Base-by-base conservation (phyloP, 1,140 invertebrate species). In the Philotrypesis tridentata region DNA sequence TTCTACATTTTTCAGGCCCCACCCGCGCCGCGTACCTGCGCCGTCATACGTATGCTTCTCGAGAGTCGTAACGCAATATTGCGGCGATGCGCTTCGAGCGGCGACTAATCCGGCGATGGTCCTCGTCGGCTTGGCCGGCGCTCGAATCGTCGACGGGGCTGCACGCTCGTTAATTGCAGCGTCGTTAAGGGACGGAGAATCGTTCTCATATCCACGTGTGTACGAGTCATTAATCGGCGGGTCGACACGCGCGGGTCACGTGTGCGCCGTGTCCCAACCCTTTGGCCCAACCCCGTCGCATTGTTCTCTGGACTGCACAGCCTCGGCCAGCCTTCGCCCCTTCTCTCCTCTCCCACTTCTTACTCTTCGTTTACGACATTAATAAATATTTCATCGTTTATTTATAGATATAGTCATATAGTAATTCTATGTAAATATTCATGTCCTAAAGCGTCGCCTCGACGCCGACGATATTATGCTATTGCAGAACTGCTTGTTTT, bases 361-460 rank as follows among this genome's bases (percentile, higher is more conserved):
- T 31, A 14, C 6, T 73, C 37, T 70, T 81, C 43, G 12, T 40
- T 61, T 63, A 61, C 65, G 61, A 81, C 80, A 77, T 71, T 77
- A 77, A 82, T 82, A 82, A 77, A 82, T 82, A 82, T 71, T 82
- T 61, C 73, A 76, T 78, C 60, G 67, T 81, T 78, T 78, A 82
- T 73, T 77, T 21, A n/a, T n/a, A 73, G 60, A 71, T 75, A 83
- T 80, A 67, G 23, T 80, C 68, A 27, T 81, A 75, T 83, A 74
- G 67, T 84, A 74, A 79, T 75, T 78, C 70, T 82, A 79, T 82
- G 70, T 82, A 74, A 84, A 84, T 83, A 80, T 83, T 77, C 67
- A 77, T 77, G 80, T 71, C 33, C 80, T 82, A 82, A 77, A 63
- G 55, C 74, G 74, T 82, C 74, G 25, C 29, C 43, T 4, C 12